Base-by-base conservation (phyloP, 2,113 vertebrate species). In the Meriones unguiculatus region DNA sequence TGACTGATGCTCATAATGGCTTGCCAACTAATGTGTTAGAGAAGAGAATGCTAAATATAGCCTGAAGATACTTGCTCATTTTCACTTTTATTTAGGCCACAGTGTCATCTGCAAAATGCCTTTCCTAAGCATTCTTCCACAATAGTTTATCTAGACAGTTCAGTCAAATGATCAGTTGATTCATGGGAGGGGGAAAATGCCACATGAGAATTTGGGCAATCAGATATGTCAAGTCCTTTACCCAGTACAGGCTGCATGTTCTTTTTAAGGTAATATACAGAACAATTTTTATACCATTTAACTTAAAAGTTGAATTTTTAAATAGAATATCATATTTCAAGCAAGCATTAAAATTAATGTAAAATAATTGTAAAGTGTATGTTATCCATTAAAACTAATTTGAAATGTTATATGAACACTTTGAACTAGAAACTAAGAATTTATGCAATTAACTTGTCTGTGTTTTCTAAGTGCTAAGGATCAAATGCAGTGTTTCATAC, bases 1-100 rank as follows among this genome's bases (percentile, higher is more conserved):
- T 92, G 76, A 86, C 65, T 80, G 77, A 96, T 35, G 15, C 25
- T 57, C 75, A 30, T 69, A 46, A 50, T 78, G 24, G 46, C 30
- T 95, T 75, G 46, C 38, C 85, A 92, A 95, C 41, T 92, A 90
- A 92, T 52, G 62, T 5, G 1, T 90, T 95, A 96, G 88, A 93
- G 25, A 78, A 90, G 9, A 38, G 65, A 95, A 92, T 88, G 24
- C 50, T 80, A 94, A 96, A 87, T 90, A 92, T 52, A 92, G 41
- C 9, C 20, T 76, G 24, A 20, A 90, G 28, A 80, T 38, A 35
- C 73, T 89, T 91, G 73, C 30, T 97, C 46, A 54, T 81, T 95
- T 94, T 95, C 72, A 88, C 59, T 89, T 94, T 94, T 96, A 77
- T 96, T 80, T 84, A 89, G 84, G 94, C 87, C 28, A 50, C 25